Conservation (phyloP, 2,888 invertebrate genomes). For the Drosophila vallismaia region DNA sequence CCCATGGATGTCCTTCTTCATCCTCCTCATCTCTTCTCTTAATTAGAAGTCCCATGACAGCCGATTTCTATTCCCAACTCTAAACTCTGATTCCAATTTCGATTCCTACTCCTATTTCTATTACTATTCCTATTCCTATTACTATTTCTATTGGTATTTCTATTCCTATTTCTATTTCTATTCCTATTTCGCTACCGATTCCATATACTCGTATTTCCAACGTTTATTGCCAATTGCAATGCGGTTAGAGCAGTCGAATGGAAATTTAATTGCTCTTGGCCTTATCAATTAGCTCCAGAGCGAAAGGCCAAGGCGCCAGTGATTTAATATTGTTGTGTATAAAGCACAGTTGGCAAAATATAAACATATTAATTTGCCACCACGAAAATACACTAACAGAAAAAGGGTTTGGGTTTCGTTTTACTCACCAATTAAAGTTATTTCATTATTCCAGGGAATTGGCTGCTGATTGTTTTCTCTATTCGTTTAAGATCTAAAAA, state of each 20-base stretch:
- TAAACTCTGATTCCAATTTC: not conserved
- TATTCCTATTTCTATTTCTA: too few relatives aligned
- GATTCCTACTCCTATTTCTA: not conserved
- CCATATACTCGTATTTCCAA: not conserved
- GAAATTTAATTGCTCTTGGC: conserved; percentile 20
- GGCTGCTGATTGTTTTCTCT: too few relatives aligned
- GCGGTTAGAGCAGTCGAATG: conserved; percentile 16
- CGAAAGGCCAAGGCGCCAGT: not conserved
- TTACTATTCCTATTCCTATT: not conserved
- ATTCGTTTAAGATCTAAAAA: too few relatives aligned
- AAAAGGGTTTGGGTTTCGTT: not conserved
- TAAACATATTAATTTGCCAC: not conserved
- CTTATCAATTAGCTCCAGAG: conserved; percentile 24
- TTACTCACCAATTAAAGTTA: too few relatives aligned
- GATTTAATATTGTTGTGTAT: conserved; percentile 4
- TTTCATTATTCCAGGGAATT: too few relatives aligned
- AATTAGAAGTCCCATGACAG: conserved; percentile 14
- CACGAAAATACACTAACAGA: not conserved
- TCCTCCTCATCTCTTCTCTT: conserved; percentile 3
- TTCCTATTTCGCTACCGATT: too few relatives aligned
- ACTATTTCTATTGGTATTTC: too few relatives aligned
- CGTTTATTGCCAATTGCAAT: not conserved
- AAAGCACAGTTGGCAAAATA: not conserved
- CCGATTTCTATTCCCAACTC: not conserved
- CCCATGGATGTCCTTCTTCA: not conserved